These are phyloP conservation scores for Sebastes schlegelii DNA, from an alignment of 2,113 vertebrate genomes.

Conservation along the genomic window DNA sequence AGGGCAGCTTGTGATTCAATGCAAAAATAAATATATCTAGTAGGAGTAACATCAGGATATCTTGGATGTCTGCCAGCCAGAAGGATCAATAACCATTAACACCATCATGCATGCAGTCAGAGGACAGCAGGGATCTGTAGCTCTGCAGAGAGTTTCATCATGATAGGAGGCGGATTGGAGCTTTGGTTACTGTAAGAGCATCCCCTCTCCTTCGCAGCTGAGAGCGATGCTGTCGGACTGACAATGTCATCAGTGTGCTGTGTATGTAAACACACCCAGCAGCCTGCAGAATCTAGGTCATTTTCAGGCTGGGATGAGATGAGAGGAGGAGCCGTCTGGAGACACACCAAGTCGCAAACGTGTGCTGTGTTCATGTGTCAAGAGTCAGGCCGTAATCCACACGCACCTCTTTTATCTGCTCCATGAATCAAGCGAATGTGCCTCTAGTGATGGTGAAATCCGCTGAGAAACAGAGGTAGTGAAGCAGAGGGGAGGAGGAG, in stretches of 20 bases:
- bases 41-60: constrained; percentile 45
- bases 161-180: constrained; percentile 48
- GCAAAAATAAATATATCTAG: constrained; percentile 58
- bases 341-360: constrained; percentile 37
- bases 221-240: constrained; percentile 59
- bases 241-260: constrained; percentile 68
- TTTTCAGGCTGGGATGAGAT: constrained; percentile 62
- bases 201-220: constrained; percentile 38
- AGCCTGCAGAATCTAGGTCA: constrained; percentile 75
- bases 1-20: constrained; percentile 38
- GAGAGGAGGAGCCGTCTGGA: constrained; percentile 59
- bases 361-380: constrained; percentile 50
- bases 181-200: constrained; percentile 62
- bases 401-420: constrained; percentile 55
- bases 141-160: constrained; percentile 65
- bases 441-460: constrained; percentile 62
- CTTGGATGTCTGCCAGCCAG: constrained; percentile 59
- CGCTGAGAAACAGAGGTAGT: constrained; percentile 51
- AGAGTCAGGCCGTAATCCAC: constrained; percentile 55
- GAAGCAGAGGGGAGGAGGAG: constrained; percentile 7
- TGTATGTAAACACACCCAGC: constrained; percentile 71
- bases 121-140: constrained; percentile 59
- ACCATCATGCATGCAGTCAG: constrained; percentile 59
- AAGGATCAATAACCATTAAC: constrained; percentile 76
- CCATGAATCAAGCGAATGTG: constrained; percentile 45